These are phyloP conservation scores for Druon quercuslanigerum DNA, from an alignment of 1,140 invertebrate species.

Conservation along the genomic window DNA sequence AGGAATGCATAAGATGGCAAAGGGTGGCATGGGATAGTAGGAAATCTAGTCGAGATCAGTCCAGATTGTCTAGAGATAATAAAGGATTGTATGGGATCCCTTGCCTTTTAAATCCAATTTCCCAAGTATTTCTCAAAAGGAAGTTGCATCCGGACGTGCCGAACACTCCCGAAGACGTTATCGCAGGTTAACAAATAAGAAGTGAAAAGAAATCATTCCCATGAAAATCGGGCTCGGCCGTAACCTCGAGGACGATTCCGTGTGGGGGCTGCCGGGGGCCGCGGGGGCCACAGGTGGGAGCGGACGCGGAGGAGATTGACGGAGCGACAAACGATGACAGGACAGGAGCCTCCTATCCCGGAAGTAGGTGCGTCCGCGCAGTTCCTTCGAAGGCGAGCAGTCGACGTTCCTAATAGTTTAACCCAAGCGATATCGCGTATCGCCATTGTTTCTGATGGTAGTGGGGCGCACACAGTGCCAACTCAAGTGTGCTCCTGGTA, in stretches of 20 bases:
- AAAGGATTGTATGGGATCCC: no score
- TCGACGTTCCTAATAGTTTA: constrained; percentile 57
- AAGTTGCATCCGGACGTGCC: no score
- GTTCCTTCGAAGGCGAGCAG: constrained; percentile 43
- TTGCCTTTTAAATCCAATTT: no score
- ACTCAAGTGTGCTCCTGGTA: neutral
- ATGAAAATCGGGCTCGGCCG: constrained; percentile 56
- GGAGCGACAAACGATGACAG: constrained; percentile 48
- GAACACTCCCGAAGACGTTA: constrained; percentile 37
- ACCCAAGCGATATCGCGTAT: constrained; percentile 60
- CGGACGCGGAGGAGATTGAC: constrained; percentile 45
- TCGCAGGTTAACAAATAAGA: constrained; percentile 33
- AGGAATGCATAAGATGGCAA: no score
- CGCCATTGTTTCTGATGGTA: constrained; percentile 57
- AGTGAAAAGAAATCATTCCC: constrained; percentile 51
- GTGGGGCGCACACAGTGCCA: constrained; percentile 19
- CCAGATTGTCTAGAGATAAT: no score
- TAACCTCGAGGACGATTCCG: constrained; percentile 48
- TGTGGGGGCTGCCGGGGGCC: constrained; percentile 35
- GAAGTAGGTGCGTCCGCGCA: constrained; percentile 58
- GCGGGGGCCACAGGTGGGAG: constrained; percentile 46
- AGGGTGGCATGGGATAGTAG: no score
- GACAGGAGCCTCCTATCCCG: constrained; percentile 48
- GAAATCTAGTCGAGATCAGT: no score
- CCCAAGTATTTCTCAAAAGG: neutral